These are phyloP conservation scores for Siphamia tubifer DNA, from an alignment of 2,113 vertebrate species.

Conservation along the genomic window DNA sequence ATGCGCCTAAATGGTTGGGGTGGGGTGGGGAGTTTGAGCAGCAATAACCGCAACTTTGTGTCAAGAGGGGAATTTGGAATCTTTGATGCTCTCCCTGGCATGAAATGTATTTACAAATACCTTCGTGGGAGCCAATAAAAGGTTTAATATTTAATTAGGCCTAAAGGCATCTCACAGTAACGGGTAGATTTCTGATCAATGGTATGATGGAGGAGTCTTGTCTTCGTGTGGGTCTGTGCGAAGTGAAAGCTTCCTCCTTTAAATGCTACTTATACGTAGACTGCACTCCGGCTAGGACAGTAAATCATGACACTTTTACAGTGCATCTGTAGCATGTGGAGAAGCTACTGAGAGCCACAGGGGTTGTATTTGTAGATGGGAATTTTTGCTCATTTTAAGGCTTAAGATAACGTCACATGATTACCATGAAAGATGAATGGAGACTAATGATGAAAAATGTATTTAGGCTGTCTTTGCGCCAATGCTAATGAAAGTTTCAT, in stretches of 20 bases:
- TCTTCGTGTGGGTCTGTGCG: constrained; percentile 36
- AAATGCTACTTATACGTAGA: constrained; percentile 23
- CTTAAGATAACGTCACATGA: constrained; percentile 35
- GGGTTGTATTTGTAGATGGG: constrained; percentile 14
- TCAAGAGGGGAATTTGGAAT: constrained; percentile 66
- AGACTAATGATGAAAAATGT: constrained; percentile 53
- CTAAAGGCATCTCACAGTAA: constrained; percentile 67
- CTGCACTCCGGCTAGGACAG: constrained; percentile 15
- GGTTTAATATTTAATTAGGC: constrained; percentile 81
- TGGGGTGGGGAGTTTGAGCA: constrained; percentile 34
- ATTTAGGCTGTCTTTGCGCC: constrained; percentile 48
- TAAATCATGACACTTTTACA: constrained; percentile 40
- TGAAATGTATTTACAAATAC: constrained; percentile 80
- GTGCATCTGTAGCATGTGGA: constrained; percentile 1
- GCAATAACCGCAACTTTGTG: constrained; percentile 73
- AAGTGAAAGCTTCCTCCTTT: constrained; percentile 50
- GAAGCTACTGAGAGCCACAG: not conserved
- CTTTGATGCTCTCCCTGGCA: constrained; percentile 70
- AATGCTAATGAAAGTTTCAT: constrained; percentile 56
- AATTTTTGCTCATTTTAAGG: constrained; percentile 26
- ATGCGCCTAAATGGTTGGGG: constrained; percentile 72
- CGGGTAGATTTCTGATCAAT: constrained; percentile 65
- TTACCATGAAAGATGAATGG: constrained; percentile 53
- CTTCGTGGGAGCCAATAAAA: constrained; percentile 70
- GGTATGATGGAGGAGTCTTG: constrained; percentile 49